Conservation (phyloP, 2,113 vertebrate species). For the Agelaius phoeniceus region DNA sequence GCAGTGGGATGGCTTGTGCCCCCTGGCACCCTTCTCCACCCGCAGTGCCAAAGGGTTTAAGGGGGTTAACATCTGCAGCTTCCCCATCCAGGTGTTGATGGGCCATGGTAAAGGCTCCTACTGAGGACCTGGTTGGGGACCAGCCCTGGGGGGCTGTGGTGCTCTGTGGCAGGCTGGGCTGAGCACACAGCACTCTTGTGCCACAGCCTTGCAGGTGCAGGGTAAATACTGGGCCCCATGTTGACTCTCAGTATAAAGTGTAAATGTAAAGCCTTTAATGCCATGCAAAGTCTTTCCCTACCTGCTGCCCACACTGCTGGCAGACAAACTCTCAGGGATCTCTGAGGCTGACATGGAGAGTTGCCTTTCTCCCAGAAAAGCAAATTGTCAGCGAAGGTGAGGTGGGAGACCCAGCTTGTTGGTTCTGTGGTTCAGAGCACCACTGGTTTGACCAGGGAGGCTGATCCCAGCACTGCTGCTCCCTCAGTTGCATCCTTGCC, state of each 20-base stretch:
- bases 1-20: neutral
- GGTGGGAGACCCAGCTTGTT: neutral
- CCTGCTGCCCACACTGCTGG: accelerated
- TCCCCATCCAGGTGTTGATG: neutral
- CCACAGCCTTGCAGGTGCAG: neutral
- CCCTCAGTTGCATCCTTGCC: neutral
- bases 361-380: neutral
- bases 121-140: neutral
- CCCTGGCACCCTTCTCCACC: no score
- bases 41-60: neutral
- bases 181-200: neutral
- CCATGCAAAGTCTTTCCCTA: neutral
- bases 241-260: neutral
- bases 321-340: neutral
- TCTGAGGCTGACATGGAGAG: accelerated
- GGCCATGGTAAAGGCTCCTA: neutral
- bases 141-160: neutral
- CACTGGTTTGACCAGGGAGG: accelerated
- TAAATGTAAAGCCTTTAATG: neutral
- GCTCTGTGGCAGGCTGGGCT: neutral
- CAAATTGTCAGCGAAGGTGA: accelerated
- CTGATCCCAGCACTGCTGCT: accelerated
- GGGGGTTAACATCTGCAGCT: neutral
- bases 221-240: neutral
- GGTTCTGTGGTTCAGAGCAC: neutral